Evolutionary conservation across 2,888 invertebrate genomes (phyloP).

Genomic region (Agrochola lota): DNA sequence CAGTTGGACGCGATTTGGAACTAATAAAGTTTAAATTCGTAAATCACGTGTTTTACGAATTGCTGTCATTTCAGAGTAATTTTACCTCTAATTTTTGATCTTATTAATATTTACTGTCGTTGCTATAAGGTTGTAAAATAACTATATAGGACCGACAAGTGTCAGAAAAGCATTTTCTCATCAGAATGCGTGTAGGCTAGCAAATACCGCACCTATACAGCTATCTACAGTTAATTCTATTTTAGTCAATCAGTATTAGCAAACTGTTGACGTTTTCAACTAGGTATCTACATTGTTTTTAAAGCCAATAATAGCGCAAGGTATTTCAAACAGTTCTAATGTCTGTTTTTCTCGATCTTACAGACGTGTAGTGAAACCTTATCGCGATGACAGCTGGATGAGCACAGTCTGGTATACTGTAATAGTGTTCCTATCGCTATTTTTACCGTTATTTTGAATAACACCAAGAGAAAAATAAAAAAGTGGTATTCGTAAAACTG

Average conservation of each 20-base stretch:
- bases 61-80: background rate
- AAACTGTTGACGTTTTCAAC: slow-evolving; percentile 3
- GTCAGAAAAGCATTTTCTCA: background rate
- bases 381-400: slow-evolving; percentile 28
- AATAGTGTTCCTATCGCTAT: slow-evolving; percentile 7
- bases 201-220: background rate
- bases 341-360: slow-evolving; percentile 30
- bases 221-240: slow-evolving; percentile 1
- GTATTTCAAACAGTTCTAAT: slow-evolving; percentile 3
- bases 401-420: slow-evolving; percentile 13
- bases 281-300: slow-evolving; percentile 9
- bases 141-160: background rate
- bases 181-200: background rate
- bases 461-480: background rate
- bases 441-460: slow-evolving; percentile 6
- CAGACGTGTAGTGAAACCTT: slow-evolving; percentile 6
- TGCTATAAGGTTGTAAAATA: background rate
- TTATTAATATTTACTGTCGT: background rate
- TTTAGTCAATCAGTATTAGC: background rate
- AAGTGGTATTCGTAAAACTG: background rate
- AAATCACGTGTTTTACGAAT: background rate
- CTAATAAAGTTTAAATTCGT: background rate
- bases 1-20: background rate
- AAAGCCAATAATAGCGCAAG: slow-evolving; percentile 29
- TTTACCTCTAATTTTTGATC: background rate